Evolutionary conservation across 1,140 invertebrate genomes (phyloP), one percentile per base, ranked within the genome.

Genomic region (Ips typographus): DNA sequence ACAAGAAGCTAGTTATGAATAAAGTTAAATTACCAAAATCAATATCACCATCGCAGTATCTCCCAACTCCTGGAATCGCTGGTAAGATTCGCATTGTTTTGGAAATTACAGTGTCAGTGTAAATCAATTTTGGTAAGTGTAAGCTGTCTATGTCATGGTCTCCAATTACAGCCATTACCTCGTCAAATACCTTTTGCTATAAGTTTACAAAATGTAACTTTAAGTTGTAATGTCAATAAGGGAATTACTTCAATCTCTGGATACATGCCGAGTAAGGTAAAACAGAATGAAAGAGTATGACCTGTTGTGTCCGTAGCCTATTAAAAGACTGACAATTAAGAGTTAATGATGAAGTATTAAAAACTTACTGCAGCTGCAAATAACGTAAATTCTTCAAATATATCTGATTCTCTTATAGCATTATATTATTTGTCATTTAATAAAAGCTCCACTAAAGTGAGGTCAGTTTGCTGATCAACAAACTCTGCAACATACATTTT

Each of bases 221-320:
- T 6, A 6, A 6, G 22, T 22, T 22, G n/a, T 47, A 47, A n/a
- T 47, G 5, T 6, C 5, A 6, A n/a, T n/a, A 6, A 6, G 22
- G 22, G 22, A 22, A 0, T 22, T 64, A 64, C 61, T 39, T 64
- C 44, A 1, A 56, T 47, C 4, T 58, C 55, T 44, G 41, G 55
- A 59, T 44, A 52, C 42, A 67, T 67, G 4, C 42, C 55, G 4
- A 58, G 56, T 7, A 67, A 41, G 22, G 43, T 52, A 59, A 67
- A 65, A 39, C 1, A 22, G 37, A 65, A 65, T 6, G 52, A 40
- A 4, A 65, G 37, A 4, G 60, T 52, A 52, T 63, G 43, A 1
- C 60, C 62, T n/a, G 62, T 65, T 53, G 62, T 65, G 4, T 65
- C 62, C 3, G 62, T 65, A 2, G 62, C 62, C 62, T 65, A 3